Base-by-base conservation (phyloP, 2,797 vertebrate genomes). In the Chloroceryle inda region DNA sequence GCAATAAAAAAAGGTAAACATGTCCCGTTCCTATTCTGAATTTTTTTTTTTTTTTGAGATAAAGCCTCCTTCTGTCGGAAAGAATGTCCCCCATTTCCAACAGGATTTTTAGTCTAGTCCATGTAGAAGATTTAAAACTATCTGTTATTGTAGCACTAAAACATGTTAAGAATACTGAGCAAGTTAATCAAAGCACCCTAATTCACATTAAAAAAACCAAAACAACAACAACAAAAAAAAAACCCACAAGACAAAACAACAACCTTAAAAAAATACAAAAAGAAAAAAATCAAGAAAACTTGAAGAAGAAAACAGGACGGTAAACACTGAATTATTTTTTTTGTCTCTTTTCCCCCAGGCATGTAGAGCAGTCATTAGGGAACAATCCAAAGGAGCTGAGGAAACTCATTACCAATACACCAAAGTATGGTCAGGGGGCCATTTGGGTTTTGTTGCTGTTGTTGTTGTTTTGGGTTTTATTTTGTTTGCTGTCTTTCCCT, bases 301-400 rank as follows among this genome's bases (percentile, higher is more conserved):
- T 31, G 21, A 81, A 86, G 56, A 42, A 38, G 29, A 59, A 91
- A 89, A 13, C 17, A 83, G 29, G 4, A 13, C 18, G 89, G 40
- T 19, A 74, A 94, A 94, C n/a, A 89, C 7, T 17, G 50, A 72
- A 68, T n/a, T 73, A 37, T 16, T 20, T 76, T 79, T 89, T 62
- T 72, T 38, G 24, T 19, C 35, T 80, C 37, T 73, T 78, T 67
- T 67, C 33, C 47, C 66, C 88, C 69, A 69, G 53, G 80, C 50
- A 74, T 3, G 0, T 27, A 71, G 44, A 82, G 29, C 24, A 64
- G 50, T 58, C 67, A 75, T 77, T 47, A 64, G 50, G n/a, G 77
- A 97, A 89, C 21, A 82, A 69, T 38, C 85, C 50, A 74, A 74
- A 77, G 78, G 27, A 83, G 67, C 37, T 86, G 55, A 94, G 73